A percentile compares a stretch with the other conserved stretches of the same genome.
Conservation (phyloP, 2,113 vertebrate species). For the Ardeotis arabs region DNA sequence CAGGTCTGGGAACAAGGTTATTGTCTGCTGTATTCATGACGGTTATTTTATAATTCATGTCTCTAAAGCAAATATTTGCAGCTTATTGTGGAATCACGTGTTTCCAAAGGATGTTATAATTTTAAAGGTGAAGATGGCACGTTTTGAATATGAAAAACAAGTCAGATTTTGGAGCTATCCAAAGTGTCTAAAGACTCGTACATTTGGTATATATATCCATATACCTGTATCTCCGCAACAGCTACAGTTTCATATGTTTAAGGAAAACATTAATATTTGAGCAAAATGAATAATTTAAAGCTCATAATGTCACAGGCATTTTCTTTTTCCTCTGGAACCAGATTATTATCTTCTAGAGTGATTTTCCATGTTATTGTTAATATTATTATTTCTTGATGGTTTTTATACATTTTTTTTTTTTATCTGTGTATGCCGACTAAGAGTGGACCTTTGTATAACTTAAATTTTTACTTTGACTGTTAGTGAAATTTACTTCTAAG, state of each 20-base stretch:
- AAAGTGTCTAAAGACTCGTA: background rate
- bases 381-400: background rate
- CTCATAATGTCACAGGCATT: background rate
- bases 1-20: background rate
- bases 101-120: background rate
- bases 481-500: background rate
- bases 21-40: background rate
- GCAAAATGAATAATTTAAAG: background rate
- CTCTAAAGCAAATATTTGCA: background rate
- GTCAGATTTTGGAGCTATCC: background rate
- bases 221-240: background rate
- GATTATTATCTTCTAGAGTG: background rate
- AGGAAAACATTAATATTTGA: background rate
- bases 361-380: background rate
- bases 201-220: background rate
- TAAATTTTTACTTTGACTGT: background rate
- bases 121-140: background rate
- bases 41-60: background rate
- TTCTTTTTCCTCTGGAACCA: background rate
- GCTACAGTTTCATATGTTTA: background rate
- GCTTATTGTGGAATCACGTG: background rate
- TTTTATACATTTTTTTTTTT: background rate
- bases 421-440: background rate
- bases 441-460: background rate
- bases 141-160: background rate